A percentile compares a stretch with the other conserved stretches of the same genome.
These are phyloP conservation scores for Leptoclinus maculatus DNA, from an alignment of 2,797 vertebrate species.

Conservation along the genomic window DNA sequence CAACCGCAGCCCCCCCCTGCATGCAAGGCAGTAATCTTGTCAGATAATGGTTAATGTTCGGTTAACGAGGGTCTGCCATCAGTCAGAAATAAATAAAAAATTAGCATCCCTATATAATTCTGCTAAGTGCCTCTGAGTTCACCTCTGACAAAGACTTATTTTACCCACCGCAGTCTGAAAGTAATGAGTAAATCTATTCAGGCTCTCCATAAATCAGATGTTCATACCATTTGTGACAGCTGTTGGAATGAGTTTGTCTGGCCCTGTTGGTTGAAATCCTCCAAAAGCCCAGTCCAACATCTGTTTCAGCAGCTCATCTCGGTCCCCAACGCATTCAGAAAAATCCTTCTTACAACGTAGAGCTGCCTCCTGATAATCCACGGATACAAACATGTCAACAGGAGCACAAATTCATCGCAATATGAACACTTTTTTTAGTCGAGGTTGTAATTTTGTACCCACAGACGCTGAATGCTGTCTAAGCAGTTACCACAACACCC, in stretches of 20 bases:
- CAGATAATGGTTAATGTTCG: too few relatives aligned
- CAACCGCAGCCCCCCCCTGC: too few relatives aligned
- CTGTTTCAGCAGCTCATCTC: conserved; percentile 61
- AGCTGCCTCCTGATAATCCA: conserved; percentile 65
- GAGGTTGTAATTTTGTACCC: not conserved
- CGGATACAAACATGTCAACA: not conserved
- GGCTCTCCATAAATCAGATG: not conserved
- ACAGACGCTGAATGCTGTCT: not conserved
- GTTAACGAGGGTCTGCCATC: too few relatives aligned
- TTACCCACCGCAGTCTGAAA: not conserved
- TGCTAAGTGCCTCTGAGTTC: not conserved
- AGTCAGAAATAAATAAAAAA: too few relatives aligned
- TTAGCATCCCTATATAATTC: too few relatives aligned
- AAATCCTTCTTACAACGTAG: conserved; percentile 67
- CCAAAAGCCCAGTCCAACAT: conserved; percentile 82
- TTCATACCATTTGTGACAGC: conserved; percentile 18
- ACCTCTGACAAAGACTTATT: not conserved
- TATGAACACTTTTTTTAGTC: not conserved
- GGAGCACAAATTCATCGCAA: not conserved
- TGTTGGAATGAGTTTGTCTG: conserved; percentile 53
- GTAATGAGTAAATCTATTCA: not conserved
- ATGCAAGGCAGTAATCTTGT: too few relatives aligned
- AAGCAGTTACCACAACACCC: not conserved
- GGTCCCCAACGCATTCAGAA: not conserved
- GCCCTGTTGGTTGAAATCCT: conserved; percentile 74